A percentile compares a stretch with the other conserved stretches of the same genome.
phyloP scores from a whole-genome alignment of 2,113 vertebrate genomes.

The Microcebus griseorufus region DNA sequence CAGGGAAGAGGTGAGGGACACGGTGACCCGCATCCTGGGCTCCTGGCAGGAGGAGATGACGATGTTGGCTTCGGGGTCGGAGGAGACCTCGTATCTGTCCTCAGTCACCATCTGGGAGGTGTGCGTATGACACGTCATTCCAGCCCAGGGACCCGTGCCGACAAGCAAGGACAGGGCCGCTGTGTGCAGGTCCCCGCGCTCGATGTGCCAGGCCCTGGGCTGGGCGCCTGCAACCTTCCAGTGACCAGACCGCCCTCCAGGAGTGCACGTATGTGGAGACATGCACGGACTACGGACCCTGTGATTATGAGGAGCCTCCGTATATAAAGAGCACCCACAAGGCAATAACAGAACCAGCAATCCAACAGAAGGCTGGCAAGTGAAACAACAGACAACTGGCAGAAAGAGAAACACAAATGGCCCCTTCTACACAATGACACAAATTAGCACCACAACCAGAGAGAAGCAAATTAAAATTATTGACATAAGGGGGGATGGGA shows the following conservation, averaged over 20 bases:
- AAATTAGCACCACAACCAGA: not conserved
- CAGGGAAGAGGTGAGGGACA: conserved; percentile 91
- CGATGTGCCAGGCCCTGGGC: not conserved
- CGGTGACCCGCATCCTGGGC: conserved; percentile 90
- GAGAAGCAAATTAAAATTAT: not conserved
- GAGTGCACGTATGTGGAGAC: not conserved
- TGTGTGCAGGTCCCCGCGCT: fast-evolving
- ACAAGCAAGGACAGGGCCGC: fast-evolving
- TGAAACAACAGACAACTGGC: not conserved
- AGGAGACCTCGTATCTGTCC: conserved; percentile 91
- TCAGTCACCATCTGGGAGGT: conserved; percentile 88
- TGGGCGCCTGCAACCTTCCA: fast-evolving
- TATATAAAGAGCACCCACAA: not conserved
- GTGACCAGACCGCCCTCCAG: not conserved
- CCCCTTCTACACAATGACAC: not conserved
- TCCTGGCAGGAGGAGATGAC: conserved; percentile 90
- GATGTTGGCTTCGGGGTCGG: conserved; percentile 87
- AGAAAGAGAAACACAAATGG: not conserved
- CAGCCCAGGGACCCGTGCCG: fast-evolving
- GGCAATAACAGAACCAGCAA: not conserved
- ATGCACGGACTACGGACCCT: fast-evolving
- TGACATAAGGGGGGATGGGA: not conserved
- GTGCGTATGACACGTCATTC: not conserved
- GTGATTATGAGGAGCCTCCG: not conserved
- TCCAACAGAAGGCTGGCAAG: fast-evolving